These are phyloP conservation scores for Hemibagrus wyckioides DNA, from an alignment of 2,113 vertebrate species.

Conservation along the genomic window DNA sequence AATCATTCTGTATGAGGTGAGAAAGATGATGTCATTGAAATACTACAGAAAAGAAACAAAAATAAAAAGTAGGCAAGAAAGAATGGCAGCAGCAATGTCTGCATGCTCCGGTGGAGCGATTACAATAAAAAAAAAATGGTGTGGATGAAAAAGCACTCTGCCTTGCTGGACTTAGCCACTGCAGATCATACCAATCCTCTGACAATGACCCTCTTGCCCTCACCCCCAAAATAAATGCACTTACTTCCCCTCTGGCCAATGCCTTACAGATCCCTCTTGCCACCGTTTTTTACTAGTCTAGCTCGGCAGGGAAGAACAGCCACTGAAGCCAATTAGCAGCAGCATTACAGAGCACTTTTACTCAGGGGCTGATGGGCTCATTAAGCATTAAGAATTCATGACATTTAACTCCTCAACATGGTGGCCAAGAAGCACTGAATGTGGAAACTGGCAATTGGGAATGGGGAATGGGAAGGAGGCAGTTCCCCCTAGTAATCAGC, in stretches of 20 bases:
- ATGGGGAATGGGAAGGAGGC: not conserved
- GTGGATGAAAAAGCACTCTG: not conserved
- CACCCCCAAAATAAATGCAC: constrained; percentile 46
- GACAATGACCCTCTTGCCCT: constrained; percentile 1
- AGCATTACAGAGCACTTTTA: constrained; percentile 76
- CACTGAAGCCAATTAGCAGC: constrained; percentile 82
- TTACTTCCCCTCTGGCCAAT: not conserved
- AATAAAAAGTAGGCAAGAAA: not conserved
- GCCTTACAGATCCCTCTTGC: not conserved
- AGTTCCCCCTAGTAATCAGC: constrained; percentile 36
- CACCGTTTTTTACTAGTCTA: constrained; percentile 56
- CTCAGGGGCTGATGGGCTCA: constrained; percentile 75
- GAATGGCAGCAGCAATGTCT: not conserved
- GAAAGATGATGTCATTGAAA: constrained; percentile 10
- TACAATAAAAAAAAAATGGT: not conserved
- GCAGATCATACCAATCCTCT: constrained; percentile 14
- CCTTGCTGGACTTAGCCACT: not conserved
- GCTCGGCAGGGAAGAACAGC: constrained; percentile 67
- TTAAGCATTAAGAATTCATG: constrained; percentile 83
- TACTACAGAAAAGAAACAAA: not conserved
- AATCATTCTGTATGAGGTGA: constrained; percentile 23
- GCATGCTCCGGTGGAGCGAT: not conserved
- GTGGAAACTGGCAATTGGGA: constrained; percentile 50
- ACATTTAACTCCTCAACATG: constrained; percentile 72
- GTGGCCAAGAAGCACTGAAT: constrained; percentile 55